These are phyloP conservation scores for Onychostoma macrolepis DNA, from an alignment of 2,113 vertebrate genomes.

Conservation along the genomic window DNA sequence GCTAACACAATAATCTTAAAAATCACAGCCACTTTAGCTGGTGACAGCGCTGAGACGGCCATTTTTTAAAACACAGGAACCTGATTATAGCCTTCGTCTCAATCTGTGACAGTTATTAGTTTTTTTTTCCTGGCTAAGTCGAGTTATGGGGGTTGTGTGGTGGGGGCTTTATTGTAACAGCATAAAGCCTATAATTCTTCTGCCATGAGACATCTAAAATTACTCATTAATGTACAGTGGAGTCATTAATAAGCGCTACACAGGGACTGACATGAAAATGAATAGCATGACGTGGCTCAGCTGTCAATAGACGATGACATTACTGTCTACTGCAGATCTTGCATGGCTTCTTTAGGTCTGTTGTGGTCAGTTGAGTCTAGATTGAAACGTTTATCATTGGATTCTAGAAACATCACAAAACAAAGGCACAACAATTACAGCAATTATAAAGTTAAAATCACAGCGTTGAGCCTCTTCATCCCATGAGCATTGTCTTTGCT, in stretches of 20 bases:
- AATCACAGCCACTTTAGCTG: constrained; percentile 58
- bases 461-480: not conserved
- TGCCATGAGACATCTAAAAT: constrained; percentile 64
- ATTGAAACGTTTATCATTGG: not conserved
- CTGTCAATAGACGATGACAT: not conserved
- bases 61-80: constrained; percentile 58
- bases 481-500: constrained; percentile 18
- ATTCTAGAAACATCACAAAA: constrained; percentile 19
- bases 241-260: constrained; percentile 22
- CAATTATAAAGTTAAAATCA: constrained; percentile 42
- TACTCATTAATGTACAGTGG: constrained; percentile 66
- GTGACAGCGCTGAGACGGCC: constrained; percentile 55
- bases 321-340: not conserved
- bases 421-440: constrained; percentile 23
- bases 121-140: constrained; percentile 36
- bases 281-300: not conserved
- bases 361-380: constrained; percentile 2
- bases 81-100: constrained; percentile 72
- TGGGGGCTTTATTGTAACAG: constrained; percentile 64
- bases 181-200: constrained; percentile 69
- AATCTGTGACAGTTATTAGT: constrained; percentile 63
- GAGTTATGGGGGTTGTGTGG: constrained; percentile 49
- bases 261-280: constrained; percentile 21
- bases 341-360: not conserved
- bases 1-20: constrained; percentile 68